A percentile compares a stretch with the other conserved stretches of the same genome.
phyloP scores from a whole-genome alignment of 2,888 invertebrate genomes.

The Euphydryas editha region DNA sequence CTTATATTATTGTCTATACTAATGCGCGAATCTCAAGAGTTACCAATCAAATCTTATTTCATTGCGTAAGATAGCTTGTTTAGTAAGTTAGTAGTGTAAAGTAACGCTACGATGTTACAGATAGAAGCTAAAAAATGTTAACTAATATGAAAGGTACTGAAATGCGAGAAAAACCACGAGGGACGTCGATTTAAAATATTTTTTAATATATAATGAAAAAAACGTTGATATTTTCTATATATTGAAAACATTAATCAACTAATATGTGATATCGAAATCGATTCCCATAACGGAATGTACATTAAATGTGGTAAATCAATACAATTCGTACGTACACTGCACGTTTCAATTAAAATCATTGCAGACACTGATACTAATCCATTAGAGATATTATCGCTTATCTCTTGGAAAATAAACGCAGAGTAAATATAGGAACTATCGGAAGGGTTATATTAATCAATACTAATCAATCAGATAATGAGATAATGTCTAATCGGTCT shows the following conservation, averaged over 20 bases:
- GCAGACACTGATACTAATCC: slow-evolving; percentile 2
- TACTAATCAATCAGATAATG: background rate
- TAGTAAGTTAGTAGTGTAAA: too few relatives aligned
- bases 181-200: too few relatives aligned
- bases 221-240: background rate
- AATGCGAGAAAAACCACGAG: too few relatives aligned
- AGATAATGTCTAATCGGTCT: background rate
- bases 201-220: too few relatives aligned
- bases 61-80: too few relatives aligned
- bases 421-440: background rate
- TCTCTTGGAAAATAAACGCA: background rate
- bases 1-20: background rate
- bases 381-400: slow-evolving; percentile 9
- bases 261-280: slow-evolving; percentile 4
- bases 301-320: slow-evolving; percentile 30
- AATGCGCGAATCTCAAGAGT: too few relatives aligned
- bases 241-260: slow-evolving; percentile 8
- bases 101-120: too few relatives aligned
- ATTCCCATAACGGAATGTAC: background rate
- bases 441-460: background rate
- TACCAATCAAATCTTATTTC: too few relatives aligned
- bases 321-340: slow-evolving; percentile 26
- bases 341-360: slow-evolving; percentile 30
- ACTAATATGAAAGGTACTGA: too few relatives aligned
- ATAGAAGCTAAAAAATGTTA: too few relatives aligned